Evolutionary conservation across 2,888 invertebrate genomes (phyloP).

Genomic region (Lingula anatina): DNA sequence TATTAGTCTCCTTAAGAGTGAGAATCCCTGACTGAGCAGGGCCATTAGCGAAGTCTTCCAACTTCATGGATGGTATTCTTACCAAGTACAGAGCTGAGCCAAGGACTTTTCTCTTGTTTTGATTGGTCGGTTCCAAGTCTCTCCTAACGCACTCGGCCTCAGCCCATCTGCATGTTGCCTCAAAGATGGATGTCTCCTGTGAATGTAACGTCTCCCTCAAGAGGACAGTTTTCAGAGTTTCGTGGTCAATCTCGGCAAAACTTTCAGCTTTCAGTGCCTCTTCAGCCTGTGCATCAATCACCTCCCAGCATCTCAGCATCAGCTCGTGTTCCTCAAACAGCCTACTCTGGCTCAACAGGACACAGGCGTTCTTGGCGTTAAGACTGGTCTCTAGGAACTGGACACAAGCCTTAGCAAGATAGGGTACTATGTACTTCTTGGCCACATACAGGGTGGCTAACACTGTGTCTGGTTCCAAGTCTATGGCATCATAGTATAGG

Average conservation of each 20-base stretch:
- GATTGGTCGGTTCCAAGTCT: constrained; percentile 74
- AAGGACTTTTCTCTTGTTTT: constrained; percentile 59
- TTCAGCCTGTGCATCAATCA: constrained; percentile 95
- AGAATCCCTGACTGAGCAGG: constrained; percentile 89
- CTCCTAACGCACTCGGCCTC: constrained; percentile 80
- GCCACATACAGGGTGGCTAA: constrained; percentile 90
- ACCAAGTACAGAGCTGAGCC: constrained; percentile 75
- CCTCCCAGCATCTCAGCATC: constrained; percentile 70
- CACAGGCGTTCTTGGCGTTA: constrained; percentile 92
- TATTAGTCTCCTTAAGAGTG: constrained; percentile 87
- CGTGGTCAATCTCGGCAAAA: constrained; percentile 91
- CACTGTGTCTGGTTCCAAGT: constrained; percentile 90
- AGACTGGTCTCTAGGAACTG: constrained; percentile 91
- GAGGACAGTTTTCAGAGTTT: constrained; percentile 85
- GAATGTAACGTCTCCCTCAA: constrained; percentile 91
- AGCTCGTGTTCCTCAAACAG: constrained; percentile 95
- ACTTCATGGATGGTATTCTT: constrained; percentile 87
- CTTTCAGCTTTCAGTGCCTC: constrained; percentile 94
- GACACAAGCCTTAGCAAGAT: constrained; percentile 88
- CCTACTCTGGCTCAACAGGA: constrained; percentile 88
- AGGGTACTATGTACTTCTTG: constrained; percentile 94
- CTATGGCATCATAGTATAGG: constrained; percentile 94
- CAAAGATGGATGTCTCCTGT: constrained; percentile 76
- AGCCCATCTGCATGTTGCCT: constrained; percentile 90
- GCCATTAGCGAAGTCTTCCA: constrained; percentile 91